Conservation (phyloP, 2,113 vertebrate species). For the Dolichotis patagonum region DNA sequence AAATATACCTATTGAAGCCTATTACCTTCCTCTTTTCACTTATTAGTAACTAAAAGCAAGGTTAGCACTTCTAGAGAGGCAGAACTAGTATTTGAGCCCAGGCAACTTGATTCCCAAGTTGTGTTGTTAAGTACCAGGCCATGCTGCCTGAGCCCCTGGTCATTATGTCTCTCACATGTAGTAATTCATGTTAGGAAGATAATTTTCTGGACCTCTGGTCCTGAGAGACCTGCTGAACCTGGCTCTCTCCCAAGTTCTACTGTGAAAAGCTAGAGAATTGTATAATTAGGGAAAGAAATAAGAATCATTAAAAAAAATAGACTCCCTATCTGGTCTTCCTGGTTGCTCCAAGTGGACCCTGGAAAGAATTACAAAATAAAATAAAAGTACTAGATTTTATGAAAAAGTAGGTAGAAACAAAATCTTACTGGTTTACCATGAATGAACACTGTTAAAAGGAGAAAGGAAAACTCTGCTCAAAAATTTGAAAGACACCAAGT, state of each 20-base stretch:
- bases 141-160: too few species aligned
- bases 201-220: not conserved
- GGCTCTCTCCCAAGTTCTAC: not conserved
- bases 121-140: not conserved
- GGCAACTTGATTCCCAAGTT: not conserved
- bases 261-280: not conserved
- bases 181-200: not conserved
- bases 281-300: not conserved
- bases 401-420: not conserved
- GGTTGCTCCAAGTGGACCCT: not conserved
- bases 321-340: not conserved
- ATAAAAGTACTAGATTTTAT: not conserved
- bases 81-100: not conserved
- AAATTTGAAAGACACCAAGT: not conserved
- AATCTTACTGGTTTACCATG: not conserved
- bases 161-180: not conserved
- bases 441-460: conserved; percentile 2
- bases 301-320: not conserved
- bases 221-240: not conserved
- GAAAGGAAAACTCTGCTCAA: not conserved
- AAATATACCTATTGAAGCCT: not conserved
- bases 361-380: not conserved
- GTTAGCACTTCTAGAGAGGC: not conserved
- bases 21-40: not conserved
- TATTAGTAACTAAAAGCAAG: not conserved